Evolutionary conservation across 2,113 vertebrate species (phyloP).

Genomic region (Synchiropus splendidus): DNA sequence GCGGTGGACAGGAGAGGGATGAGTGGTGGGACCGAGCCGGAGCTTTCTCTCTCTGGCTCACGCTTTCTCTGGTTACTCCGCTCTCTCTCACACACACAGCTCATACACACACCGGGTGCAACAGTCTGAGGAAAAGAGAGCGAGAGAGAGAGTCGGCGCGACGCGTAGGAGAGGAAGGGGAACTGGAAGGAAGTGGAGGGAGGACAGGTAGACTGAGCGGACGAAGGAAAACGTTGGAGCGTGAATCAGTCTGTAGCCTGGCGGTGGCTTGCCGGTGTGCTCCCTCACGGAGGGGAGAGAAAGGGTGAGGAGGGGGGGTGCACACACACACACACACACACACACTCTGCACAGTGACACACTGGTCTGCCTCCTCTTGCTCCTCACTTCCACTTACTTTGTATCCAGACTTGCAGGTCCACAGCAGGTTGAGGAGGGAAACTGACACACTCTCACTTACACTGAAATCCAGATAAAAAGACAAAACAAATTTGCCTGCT

Average conservation of each 20-base stretch:
- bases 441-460: slow-evolving; percentile 5
- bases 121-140: not conserved
- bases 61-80: slow-evolving; percentile 16
- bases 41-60: slow-evolving; percentile 23
- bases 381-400: slow-evolving; percentile 34
- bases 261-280: no score
- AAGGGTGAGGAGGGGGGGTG: slow-evolving; percentile 4
- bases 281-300: slow-evolving; percentile 7
- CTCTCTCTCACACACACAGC: slow-evolving; percentile 13
- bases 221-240: slow-evolving; percentile 8
- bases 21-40: slow-evolving; percentile 36
- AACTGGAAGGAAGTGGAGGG: slow-evolving; percentile 7
- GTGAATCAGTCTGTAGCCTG: no score
- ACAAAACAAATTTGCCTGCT: slow-evolving; percentile 26
- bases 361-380: slow-evolving; percentile 15
- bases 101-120: slow-evolving; percentile 10
- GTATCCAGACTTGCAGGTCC: slow-evolving; percentile 32
- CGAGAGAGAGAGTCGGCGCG: slow-evolving; percentile 11
- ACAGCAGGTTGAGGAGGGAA: slow-evolving; percentile 18
- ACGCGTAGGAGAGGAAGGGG: slow-evolving; percentile 25
- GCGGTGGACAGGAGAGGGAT: slow-evolving; percentile 22
- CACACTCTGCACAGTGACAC: slow-evolving; percentile 16
- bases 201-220: slow-evolving; percentile 17
- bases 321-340: slow-evolving; percentile 16
- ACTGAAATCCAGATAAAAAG: slow-evolving; percentile 28